Conservation (phyloP, 2,888 invertebrate species). For the Salticus scenicus region DNA sequence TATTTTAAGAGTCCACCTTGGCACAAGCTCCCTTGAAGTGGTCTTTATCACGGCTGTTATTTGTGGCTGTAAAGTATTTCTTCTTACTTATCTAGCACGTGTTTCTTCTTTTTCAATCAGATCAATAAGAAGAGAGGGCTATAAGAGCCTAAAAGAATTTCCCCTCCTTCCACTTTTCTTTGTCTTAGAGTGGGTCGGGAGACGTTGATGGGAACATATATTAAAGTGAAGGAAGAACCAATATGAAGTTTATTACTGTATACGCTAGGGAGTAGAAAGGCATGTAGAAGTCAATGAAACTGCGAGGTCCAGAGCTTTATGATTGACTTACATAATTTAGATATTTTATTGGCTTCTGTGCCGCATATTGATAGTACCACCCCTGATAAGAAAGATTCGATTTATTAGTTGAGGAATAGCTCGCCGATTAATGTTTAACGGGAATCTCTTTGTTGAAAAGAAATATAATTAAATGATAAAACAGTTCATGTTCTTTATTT, state of each 20-base stretch:
- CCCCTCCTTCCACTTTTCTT: conserved; percentile 11
- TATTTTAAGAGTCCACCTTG: too few relatives aligned
- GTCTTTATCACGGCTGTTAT: too few relatives aligned
- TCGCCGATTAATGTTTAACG: too few relatives aligned
- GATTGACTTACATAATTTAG: background rate
- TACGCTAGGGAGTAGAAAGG: background rate
- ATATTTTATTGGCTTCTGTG: background rate
- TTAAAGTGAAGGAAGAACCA: conserved; percentile 14
- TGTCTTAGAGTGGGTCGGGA: conserved; percentile 14
- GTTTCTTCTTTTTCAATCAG: conserved; percentile 4
- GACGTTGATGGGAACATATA: conserved; percentile 17
- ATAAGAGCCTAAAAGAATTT: conserved; percentile 6
- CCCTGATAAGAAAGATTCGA: too few relatives aligned
- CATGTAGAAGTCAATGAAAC: background rate
- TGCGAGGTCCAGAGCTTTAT: background rate
- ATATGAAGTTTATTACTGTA: conserved; percentile 17
- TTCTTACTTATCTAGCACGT: background rate
- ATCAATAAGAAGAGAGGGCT: conserved; percentile 16
- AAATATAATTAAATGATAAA: too few relatives aligned
- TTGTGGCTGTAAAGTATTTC: background rate
- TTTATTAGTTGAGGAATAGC: too few relatives aligned
- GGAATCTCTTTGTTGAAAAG: too few relatives aligned
- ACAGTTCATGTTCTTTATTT: too few relatives aligned
- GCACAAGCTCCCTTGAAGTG: too few relatives aligned
- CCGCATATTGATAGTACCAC: too few relatives aligned